Conservation (phyloP, 2,113 vertebrate species). For the Caranx melampygus region DNA sequence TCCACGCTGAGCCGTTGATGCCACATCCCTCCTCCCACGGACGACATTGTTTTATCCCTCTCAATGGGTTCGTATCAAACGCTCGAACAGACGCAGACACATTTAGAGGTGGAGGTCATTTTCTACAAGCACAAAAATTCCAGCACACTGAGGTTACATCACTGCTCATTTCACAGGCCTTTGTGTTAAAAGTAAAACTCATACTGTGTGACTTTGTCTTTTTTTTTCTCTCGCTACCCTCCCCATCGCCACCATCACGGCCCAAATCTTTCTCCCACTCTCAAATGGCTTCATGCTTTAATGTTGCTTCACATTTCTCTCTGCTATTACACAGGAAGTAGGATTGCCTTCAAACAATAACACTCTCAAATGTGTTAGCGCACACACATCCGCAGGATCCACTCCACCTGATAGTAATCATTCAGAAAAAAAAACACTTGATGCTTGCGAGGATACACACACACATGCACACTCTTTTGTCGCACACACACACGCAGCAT, state of each 20-base stretch:
- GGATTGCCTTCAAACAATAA: slow-evolving; percentile 45
- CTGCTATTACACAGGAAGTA: slow-evolving; percentile 53
- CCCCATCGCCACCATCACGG: slow-evolving; percentile 9
- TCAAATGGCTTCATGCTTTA: slow-evolving; percentile 24
- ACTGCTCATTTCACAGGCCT: not conserved
- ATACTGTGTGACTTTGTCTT: not conserved
- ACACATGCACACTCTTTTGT: slow-evolving; percentile 16
- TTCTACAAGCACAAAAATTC: slow-evolving; percentile 11
- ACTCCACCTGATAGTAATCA: slow-evolving; percentile 60
- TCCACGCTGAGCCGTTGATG: slow-evolving; percentile 50
- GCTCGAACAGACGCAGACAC: slow-evolving; percentile 39
- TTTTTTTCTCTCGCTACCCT: slow-evolving; percentile 6
- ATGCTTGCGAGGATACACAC: slow-evolving; percentile 5
- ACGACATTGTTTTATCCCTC: slow-evolving; percentile 44
- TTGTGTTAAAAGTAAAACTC: slow-evolving; percentile 17
- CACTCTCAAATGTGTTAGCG: slow-evolving; percentile 38
- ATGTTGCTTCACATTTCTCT: slow-evolving; percentile 16
- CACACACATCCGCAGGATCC: slow-evolving; percentile 14
- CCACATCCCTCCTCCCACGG: slow-evolving; percentile 57
- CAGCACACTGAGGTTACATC: slow-evolving; percentile 9
- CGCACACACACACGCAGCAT: slow-evolving; percentile 17
- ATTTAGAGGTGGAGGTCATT: slow-evolving; percentile 41
- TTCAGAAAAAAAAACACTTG: slow-evolving; percentile 50
- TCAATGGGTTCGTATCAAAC: slow-evolving; percentile 46
- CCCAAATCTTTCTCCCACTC: slow-evolving; percentile 4